These are phyloP conservation scores for Zaprionus gabonicus DNA, from an alignment of 1,140 invertebrate genomes.

Conservation along the genomic window DNA sequence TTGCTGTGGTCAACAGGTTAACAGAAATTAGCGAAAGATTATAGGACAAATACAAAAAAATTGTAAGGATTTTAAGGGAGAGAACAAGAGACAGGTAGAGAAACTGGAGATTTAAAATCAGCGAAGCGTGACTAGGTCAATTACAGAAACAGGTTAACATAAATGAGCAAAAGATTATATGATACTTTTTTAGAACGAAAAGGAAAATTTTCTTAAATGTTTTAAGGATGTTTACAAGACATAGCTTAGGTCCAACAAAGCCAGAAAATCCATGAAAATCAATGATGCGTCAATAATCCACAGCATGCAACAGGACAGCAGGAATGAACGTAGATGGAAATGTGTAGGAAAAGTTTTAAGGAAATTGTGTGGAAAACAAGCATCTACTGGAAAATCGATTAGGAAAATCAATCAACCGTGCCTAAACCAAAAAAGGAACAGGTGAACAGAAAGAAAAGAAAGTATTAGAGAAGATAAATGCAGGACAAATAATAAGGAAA, in stretches of 20 bases:
- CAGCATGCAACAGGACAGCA: not conserved
- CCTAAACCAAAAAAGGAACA: constrained; percentile 4
- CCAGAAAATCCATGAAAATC: not conserved
- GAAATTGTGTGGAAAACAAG: not conserved
- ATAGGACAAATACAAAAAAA: not conserved
- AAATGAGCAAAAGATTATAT: not conserved
- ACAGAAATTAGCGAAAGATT: not conserved
- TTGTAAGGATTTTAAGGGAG: not conserved
- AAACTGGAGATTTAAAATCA: not conserved
- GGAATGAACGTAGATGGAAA: not conserved
- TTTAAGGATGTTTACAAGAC: too few species aligned
- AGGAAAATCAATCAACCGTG: constrained; percentile 17
- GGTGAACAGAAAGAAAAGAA: not conserved
- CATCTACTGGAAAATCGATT: constrained; percentile 15
- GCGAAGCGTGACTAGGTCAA: not conserved
- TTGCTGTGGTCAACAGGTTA: too few species aligned
- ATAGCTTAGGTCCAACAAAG: too few species aligned
- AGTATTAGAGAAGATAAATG: not conserved
- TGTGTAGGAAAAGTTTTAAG: not conserved
- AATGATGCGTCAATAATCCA: constrained; percentile 1
- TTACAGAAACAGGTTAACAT: not conserved
- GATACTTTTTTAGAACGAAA: not conserved
- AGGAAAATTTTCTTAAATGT: too few species aligned
- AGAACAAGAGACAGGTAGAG: not conserved
- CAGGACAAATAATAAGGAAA: not conserved